Base-by-base conservation (phyloP, 2,888 invertebrate genomes). In the Meganola albula region DNA sequence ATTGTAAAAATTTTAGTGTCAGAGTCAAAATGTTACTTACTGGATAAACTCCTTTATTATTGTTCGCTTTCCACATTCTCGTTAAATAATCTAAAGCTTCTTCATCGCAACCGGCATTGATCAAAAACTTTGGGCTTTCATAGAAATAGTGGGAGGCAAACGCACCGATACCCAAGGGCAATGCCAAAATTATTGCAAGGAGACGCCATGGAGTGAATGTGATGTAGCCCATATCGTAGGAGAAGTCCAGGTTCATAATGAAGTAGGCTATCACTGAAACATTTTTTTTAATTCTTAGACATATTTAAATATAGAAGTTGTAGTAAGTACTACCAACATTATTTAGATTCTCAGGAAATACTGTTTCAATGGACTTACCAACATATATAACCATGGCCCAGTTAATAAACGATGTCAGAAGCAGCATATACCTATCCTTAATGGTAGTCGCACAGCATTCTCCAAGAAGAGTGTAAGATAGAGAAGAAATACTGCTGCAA, bases 101-200 rank as follows among this genome's bases (percentile, higher is more conserved):
- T 2, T 80, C 74, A 35, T 88, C 87, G 10, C 74, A 72, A 3
- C 90, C 89, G 37, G 82, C 82, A 13, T 89, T 87, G 66, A 91
- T 84, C 2, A 92, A 66, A 58, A 90, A 93, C 63, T 92, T 92
- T 0, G 93, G 92, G 59, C 91, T 92, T 63, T 93, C 93, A 5
- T 90, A 88, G 39, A 88, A 83, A 27, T 87, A 76, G 21, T 83
- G 72, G 5, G 90, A n/a, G n/a, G n/a, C n/a, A n/a, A n/a, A n/a
- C 0, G 87, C 87, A 16, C 90, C 87, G 1, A 89, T 45, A 0
- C 90, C 59, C 24, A 88, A 85, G 0, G 92, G 90, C 8, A 90
- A 12, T 8, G 88, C 71, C 31, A 82, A 63, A 1, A 83, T 43
- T 1, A 73, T 38, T 3, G 55, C 47, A 13, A 74, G 25, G 6